Base-by-base conservation (phyloP, 2,797 vertebrate genomes). In the Sebastes miniatus region DNA sequence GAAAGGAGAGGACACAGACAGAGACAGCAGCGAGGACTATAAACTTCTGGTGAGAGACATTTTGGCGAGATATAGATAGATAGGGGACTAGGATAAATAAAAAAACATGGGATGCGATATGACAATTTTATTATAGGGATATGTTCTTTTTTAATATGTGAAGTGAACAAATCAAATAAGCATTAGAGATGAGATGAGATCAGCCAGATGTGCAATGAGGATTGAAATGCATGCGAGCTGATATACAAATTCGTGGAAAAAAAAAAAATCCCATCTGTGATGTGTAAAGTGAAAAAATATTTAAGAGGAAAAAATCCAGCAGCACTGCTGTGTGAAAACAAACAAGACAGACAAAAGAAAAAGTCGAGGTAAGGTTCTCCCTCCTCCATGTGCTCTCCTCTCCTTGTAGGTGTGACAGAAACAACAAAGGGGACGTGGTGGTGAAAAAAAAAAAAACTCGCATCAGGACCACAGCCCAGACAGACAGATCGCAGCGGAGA, bases 391-490 rank as follows among this genome's bases (percentile, higher is more conserved):
- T 83, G 76, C 69, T 63, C 80, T 80, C 79, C 80, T 80, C 79
- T 81, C 65, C 80, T 74, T 34, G 76, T 79, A 92, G 90, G 89
- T 89, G 88, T 91, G 89, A 93, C 89, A 72, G 74, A 81, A 87
- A 84, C 85, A 92, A 94, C 90, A 93, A 93, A 91, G 88, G 88
- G 87, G 89, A 92, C 83, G 88, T 84, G 88, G 88, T n/a, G n/a
- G 50, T 16, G 39, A 0, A 16, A 43, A 43, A 20, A 52, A 50
- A 52, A 54, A 11, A 54, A 95, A 91, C 93, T 95, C 94, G 92
- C 95, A 96, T 96, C 95, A 96, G 95, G 94, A 96, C 95, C 96
- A 95, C 82, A 62, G 66, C 66, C 74, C 85, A 87, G 88, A 84
- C 85, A 87, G 88, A 84, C 89, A 80, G 83, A 78, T 73, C 76